A percentile compares a stretch with the other conserved stretches of the same genome.
These are phyloP conservation scores for Drosophila tripunctata DNA, from an alignment of 2,888 invertebrate species.

Conservation along the genomic window DNA sequence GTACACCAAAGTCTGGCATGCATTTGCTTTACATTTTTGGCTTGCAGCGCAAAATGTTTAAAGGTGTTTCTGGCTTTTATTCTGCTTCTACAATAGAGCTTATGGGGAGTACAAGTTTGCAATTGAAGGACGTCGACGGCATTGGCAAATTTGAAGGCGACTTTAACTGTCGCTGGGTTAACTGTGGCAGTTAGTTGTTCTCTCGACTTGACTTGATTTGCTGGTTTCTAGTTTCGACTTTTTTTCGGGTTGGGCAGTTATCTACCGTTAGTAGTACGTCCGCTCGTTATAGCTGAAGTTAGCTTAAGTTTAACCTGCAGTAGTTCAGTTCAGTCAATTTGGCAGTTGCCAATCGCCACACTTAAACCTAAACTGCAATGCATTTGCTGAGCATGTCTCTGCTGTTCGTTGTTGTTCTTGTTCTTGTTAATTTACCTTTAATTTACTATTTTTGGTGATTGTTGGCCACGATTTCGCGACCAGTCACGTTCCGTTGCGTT, in stretches of 20 bases:
- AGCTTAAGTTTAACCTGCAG: constrained; percentile 17
- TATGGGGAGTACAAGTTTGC: constrained; percentile 47
- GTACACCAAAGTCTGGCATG: not conserved
- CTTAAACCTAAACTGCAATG: constrained; percentile 48
- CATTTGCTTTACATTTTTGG: not conserved
- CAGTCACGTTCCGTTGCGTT: constrained; percentile 57
- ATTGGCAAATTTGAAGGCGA: constrained; percentile 57
- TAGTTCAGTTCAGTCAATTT: constrained; percentile 8
- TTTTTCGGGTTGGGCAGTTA: constrained; percentile 19
- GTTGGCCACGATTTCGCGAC: constrained; percentile 41
- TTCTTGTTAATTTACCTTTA: constrained; percentile 62
- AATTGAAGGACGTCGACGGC: constrained; percentile 68
- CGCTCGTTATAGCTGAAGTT: constrained; percentile 11
- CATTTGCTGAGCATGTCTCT: constrained; percentile 26
- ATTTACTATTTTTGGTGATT: constrained; percentile 59
- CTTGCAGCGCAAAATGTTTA: constrained; percentile 32
- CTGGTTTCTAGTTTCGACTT: constrained; percentile 24
- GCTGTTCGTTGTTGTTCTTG: constrained; percentile 19
- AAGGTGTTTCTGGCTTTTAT: constrained; percentile 27
- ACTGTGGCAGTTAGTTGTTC: constrained; percentile 28
- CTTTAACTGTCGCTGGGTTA: constrained; percentile 22
- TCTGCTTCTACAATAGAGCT: constrained; percentile 27
- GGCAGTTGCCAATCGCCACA: constrained; percentile 30
- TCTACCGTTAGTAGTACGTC: constrained; percentile 12
- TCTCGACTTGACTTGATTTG: constrained; percentile 23